Base-by-base conservation (phyloP, 1,140 invertebrate genomes). In the Anagrus nilaparvatae region DNA sequence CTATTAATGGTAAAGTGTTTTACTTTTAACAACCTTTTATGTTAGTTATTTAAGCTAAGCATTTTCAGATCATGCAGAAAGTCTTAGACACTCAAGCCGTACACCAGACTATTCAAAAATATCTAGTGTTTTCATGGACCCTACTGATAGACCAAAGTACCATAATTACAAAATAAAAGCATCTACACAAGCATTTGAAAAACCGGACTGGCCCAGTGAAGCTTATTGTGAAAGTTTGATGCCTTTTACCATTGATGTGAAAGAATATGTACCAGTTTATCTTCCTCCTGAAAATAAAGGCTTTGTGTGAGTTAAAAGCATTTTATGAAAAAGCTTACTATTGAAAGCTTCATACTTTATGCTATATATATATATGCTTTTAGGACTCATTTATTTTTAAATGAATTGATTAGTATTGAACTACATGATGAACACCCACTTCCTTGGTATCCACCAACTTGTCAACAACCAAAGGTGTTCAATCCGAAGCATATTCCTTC, bases 221-320 rank as follows among this genome's bases (percentile, higher is more conserved):
- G 43, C 45, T 5, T 51, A 55, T 17, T 63, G 60, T 34, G 46
- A 50, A 35, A 51, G 42, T 28, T 49, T 49, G 19, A 39, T 43
- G 29, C 23, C 49, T 17, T 34, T 50, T 17, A 18, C 49, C 9
- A 43, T 29, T 13, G 45, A 55, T 21, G 47, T 47, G 16, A 55
- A 55, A 21, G 43, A 54, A 46, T 60, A 60, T 38, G 28, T 73
- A 35, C 73, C 73, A 5, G 67, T 81, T 7, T 82, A 82, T 60
- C 61, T 86, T 44, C 75, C 79, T 2, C 77, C 81, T 36, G 79
- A 84, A 60, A 82, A 84, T 59, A 84, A 84, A 60, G 82, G 82
- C 39, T 77, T 78, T 59, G 72, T 75, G 83, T 84, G 70, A 74
- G 71, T 63, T 44, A 19, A 43, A 42, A 30, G 24, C 5, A 25